Percentiles rank a stretch among this genome's conserved stretches.
These are phyloP conservation scores for Synanthedon andrenaeformis DNA, from an alignment of 2,888 invertebrate genomes.

Conservation along the genomic window DNA sequence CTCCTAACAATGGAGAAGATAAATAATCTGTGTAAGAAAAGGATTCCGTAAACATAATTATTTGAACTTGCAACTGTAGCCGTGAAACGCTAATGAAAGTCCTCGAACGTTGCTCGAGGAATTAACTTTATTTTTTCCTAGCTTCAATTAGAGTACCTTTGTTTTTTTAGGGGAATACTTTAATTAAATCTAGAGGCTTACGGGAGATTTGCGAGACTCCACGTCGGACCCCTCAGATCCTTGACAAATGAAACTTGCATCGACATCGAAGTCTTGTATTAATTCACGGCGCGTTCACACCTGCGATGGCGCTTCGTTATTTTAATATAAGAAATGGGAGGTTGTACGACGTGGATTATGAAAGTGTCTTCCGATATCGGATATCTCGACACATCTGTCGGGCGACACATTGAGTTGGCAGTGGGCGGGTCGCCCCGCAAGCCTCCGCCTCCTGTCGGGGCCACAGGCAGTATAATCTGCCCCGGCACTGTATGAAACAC, in stretches of 20 bases:
- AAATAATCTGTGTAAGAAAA: conserved; percentile 68
- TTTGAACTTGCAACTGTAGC: conserved; percentile 66
- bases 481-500: conserved; percentile 66
- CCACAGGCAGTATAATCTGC: conserved; percentile 63
- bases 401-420: conserved; percentile 60
- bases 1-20: conserved; percentile 64
- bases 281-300: conserved; percentile 47
- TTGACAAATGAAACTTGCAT: conserved; percentile 22
- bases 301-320: conserved; percentile 46
- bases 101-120: conserved; percentile 40
- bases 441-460: conserved; percentile 30
- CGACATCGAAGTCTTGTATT: conserved; percentile 27
- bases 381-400: conserved; percentile 68
- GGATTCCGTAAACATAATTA: conserved; percentile 69
- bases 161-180: conserved; percentile 46
- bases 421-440: conserved; percentile 33
- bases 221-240: conserved; percentile 11
- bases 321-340: conserved; percentile 62
- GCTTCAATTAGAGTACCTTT: conserved; percentile 49
- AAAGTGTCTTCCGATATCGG: conserved; percentile 68
- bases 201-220: conserved; percentile 24
- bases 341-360: conserved; percentile 61
- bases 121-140: conserved; percentile 40
- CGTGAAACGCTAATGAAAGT: conserved; percentile 61
- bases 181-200: conserved; percentile 51